A percentile compares a stretch with the other conserved stretches of the same genome.
phyloP scores from a whole-genome alignment of 2,113 vertebrate species.

The Okapia johnstoni region DNA sequence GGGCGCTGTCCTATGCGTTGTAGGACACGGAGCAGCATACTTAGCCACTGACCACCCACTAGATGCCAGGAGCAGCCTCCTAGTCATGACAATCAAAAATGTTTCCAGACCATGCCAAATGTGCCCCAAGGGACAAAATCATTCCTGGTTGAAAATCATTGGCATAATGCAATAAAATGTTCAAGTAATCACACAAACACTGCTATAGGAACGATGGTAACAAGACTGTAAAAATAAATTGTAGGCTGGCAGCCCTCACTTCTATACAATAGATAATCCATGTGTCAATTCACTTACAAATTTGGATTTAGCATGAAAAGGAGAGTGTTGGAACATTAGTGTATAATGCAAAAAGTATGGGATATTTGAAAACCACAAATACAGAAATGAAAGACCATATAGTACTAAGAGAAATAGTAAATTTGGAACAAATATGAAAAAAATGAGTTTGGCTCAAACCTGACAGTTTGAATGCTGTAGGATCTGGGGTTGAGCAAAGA shows the following conservation, averaged over 20 bases:
- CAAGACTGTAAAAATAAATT: neutral
- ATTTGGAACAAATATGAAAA: neutral
- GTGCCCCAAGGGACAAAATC: neutral
- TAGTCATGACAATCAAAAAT: neutral
- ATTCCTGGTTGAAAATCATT: neutral
- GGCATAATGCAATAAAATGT: neutral
- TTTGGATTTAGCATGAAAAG: neutral
- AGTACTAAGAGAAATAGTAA: conserved; percentile 9
- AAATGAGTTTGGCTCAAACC: neutral
- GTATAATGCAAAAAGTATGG: neutral
- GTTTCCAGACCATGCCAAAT: neutral
- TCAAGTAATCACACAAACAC: conserved; percentile 1
- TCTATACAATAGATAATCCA: neutral
- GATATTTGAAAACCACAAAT: neutral
- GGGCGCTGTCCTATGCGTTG: neutral
- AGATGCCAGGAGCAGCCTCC: neutral
- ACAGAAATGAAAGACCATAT: neutral
- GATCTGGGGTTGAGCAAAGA: neutral
- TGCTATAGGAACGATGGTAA: conserved; percentile 26
- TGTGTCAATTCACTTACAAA: neutral
- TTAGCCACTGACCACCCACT: neutral
- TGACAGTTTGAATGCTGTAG: neutral
- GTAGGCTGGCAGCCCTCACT: neutral
- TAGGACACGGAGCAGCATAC: neutral
- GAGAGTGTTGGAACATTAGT: neutral